Conservation (phyloP, 2,888 invertebrate genomes). For the Baronia brevicornis region DNA sequence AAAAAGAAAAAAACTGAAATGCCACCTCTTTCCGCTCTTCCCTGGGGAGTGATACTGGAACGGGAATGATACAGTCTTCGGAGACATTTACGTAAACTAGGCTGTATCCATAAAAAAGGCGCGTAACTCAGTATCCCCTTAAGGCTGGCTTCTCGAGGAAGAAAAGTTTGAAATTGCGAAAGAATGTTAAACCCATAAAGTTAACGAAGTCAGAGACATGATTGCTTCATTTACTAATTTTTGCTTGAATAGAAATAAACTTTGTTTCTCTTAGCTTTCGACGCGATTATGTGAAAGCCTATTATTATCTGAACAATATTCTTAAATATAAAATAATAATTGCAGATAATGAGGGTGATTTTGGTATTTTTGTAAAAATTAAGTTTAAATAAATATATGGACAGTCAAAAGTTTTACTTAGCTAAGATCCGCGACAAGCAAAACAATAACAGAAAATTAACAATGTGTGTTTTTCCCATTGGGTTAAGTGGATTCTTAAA, state of each 20-base stretch:
- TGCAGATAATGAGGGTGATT: no score
- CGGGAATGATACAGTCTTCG: constrained; percentile 20
- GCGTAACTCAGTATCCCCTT: constrained; percentile 11
- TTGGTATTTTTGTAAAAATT: no score
- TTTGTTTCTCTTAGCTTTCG: no score
- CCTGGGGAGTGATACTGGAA: constrained; percentile 27
- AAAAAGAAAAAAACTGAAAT: constrained; percentile 42
- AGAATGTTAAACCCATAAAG: constrained; percentile 9
- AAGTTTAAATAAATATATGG: no score
- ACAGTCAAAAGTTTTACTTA: no score
- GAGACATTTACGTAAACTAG: constrained; percentile 33
- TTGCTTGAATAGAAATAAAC: background rate
- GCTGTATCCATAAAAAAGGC: constrained; percentile 26
- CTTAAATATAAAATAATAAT: no score
- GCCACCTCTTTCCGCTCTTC: constrained; percentile 37
- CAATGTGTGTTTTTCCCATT: no score
- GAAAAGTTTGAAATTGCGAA: constrained; percentile 10
- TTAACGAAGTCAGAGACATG: constrained; percentile 7
- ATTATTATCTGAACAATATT: no score
- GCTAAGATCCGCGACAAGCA: no score
- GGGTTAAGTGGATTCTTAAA: background rate
- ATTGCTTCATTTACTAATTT: background rate
- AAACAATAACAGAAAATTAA: no score
- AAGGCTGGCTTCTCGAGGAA: constrained; percentile 3
- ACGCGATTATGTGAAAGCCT: no score